A percentile compares a stretch with the other conserved stretches of the same genome.
phyloP scores from a whole-genome alignment of 2,888 invertebrate species.

The Neuroscelio doddi region DNA sequence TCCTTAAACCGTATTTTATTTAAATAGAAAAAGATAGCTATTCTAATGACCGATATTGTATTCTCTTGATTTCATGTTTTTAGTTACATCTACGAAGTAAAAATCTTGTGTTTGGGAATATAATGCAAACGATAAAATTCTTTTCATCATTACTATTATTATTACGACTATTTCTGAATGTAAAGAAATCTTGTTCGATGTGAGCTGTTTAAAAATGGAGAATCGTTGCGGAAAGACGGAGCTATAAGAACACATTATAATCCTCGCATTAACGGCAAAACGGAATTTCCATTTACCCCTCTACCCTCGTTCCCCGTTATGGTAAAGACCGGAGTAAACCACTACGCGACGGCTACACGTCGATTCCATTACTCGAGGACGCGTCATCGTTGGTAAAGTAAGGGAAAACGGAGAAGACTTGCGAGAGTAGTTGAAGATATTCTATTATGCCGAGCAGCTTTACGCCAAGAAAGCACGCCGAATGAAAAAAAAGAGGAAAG shows the following conservation, averaged over 20 bases:
- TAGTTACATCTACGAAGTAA: too few species aligned
- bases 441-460: constrained; percentile 45
- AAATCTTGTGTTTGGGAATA: too few species aligned
- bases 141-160: background rate
- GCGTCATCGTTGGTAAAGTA: constrained; percentile 40
- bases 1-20: too few species aligned
- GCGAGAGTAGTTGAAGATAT: constrained; percentile 34
- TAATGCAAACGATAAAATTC: too few species aligned
- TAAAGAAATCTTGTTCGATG: constrained; percentile 27
- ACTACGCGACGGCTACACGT: constrained; percentile 40
- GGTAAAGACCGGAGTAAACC: constrained; percentile 37
- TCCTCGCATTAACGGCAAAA: constrained; percentile 27
- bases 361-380: constrained; percentile 46
- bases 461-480: constrained; percentile 6
- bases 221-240: constrained; percentile 14
- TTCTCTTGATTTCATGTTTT: too few species aligned
- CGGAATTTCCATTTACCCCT: constrained; percentile 40
- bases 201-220: constrained; percentile 22
- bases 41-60: too few species aligned
- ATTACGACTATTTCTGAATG: constrained; percentile 18
- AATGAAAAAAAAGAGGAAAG: constrained; percentile 13
- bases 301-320: constrained; percentile 13
- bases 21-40: too few species aligned
- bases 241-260: constrained; percentile 34
- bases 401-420: constrained; percentile 33